A percentile compares a stretch with the other conserved stretches of the same genome.
These are phyloP conservation scores for Aporophyla lueneburgensis DNA, from an alignment of 2,888 invertebrate genomes.

Conservation along the genomic window DNA sequence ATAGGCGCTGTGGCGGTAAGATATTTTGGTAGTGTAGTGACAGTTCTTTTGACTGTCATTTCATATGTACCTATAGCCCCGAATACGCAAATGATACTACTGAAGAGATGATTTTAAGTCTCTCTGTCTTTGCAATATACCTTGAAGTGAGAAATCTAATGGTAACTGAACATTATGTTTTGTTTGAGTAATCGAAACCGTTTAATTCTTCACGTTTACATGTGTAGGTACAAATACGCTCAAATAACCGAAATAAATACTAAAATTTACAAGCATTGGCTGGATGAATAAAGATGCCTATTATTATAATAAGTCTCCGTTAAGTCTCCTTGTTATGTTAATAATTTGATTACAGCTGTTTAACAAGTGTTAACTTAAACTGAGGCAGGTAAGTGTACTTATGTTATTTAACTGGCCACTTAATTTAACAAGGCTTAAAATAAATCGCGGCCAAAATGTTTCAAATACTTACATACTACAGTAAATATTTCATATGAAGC, in stretches of 20 bases:
- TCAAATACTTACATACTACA: background rate
- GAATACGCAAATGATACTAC: background rate
- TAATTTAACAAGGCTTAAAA: conserved; percentile 12
- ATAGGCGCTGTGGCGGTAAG: conserved; percentile 57
- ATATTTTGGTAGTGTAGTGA: conserved; percentile 20
- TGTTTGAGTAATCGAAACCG: background rate
- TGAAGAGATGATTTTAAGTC: background rate
- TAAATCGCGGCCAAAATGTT: background rate
- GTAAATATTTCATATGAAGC: background rate
- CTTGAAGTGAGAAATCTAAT: background rate
- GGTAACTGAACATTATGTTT: no score
- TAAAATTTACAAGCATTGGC: background rate
- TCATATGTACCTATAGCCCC: background rate
- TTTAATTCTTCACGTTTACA: background rate
- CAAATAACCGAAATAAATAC: background rate
- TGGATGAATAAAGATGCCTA: conserved; percentile 2
- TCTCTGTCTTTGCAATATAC: background rate
- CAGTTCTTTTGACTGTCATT: conserved; percentile 21
- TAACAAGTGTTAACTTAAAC: conserved; percentile 7
- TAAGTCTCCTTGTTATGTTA: conserved; percentile 10
- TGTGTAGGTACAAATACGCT: background rate
- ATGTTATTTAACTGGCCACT: background rate
- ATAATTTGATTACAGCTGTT: conserved; percentile 17
- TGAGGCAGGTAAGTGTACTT: background rate
- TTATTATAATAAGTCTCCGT: conserved; percentile 1